Evolutionary conservation across 2,888 invertebrate genomes (phyloP).

Genomic region (Torymus aiolomorphi): DNA sequence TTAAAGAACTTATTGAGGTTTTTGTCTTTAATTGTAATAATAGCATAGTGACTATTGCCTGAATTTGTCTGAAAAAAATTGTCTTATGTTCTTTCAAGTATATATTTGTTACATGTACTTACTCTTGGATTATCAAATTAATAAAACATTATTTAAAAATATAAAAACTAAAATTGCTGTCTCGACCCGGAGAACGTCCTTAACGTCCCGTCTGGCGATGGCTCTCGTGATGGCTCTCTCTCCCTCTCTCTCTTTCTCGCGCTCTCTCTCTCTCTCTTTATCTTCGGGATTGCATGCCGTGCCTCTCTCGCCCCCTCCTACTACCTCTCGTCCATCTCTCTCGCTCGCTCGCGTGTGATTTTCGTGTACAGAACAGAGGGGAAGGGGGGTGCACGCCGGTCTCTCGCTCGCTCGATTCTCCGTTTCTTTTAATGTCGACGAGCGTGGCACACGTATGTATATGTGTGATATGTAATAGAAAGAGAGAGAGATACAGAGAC

Average conservation of each 20-base stretch:
- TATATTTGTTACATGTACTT: too few relatives aligned
- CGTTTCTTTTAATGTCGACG: constrained; percentile 25
- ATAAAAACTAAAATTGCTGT: too few relatives aligned
- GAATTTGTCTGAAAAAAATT: too few relatives aligned
- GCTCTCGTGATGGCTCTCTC: constrained; percentile 41
- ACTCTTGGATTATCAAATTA: too few relatives aligned
- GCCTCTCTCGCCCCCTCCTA: constrained; percentile 39
- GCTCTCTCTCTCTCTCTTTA: constrained; percentile 46
- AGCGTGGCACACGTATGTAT: background rate
- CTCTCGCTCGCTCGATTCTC: constrained; percentile 3
- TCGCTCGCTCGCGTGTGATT: constrained; percentile 20
- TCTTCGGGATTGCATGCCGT: constrained; percentile 32
- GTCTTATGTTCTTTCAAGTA: too few relatives aligned
- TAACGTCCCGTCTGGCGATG: constrained; percentile 48
- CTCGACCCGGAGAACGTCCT: too few relatives aligned
- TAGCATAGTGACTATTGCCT: too few relatives aligned
- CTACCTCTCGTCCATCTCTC: constrained; percentile 38
- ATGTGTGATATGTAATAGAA: constrained; percentile 26
- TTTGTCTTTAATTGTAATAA: too few relatives aligned
- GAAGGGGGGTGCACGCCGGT: constrained; percentile 8
- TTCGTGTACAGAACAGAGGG: constrained; percentile 12
- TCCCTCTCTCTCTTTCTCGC: constrained; percentile 48
- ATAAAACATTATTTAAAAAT: too few relatives aligned
- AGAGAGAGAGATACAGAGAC: too few relatives aligned
- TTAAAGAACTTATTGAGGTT: too few relatives aligned